These are phyloP conservation scores for Nesometra sesokonis DNA, from an alignment of 35 echinoderm and acorn worm genomes.

Conservation along the genomic window DNA sequence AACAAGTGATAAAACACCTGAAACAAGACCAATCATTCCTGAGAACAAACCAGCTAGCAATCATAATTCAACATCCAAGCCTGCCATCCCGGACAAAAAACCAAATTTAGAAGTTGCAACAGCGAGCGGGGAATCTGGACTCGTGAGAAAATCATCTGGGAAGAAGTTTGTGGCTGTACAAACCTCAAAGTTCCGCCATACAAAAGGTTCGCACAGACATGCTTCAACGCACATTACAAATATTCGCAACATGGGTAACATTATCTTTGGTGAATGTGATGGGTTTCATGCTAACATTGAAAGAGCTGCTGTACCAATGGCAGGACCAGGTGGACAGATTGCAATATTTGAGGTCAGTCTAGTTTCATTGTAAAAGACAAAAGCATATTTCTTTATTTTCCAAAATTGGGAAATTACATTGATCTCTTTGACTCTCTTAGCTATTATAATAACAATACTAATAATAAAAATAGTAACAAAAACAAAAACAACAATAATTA, in stretches of 20 bases:
- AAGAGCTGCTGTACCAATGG: constrained; percentile 67
- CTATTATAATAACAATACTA: no score
- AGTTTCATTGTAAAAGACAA: neutral
- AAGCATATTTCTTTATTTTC: no score
- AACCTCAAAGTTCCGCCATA: constrained; percentile 68
- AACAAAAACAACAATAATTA: no score
- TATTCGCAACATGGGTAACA: constrained; percentile 66
- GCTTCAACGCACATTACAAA: constrained; percentile 52
- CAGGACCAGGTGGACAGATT: constrained; percentile 68
- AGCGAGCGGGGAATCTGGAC: neutral
- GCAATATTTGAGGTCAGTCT: constrained; percentile 88
- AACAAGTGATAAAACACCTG: neutral
- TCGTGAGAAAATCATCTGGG: neutral
- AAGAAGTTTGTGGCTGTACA: constrained; percentile 22
- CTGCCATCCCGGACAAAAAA: neutral
- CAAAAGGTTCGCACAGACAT: constrained; percentile 26
- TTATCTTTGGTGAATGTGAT: constrained; percentile 82
- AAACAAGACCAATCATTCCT: neutral
- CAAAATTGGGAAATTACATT: no score
- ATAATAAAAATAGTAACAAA: no score
- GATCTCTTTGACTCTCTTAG: no score
- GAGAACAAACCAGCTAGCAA: neutral
- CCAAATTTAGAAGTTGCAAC: neutral
- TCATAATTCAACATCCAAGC: neutral
- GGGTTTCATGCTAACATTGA: constrained; percentile 90